Conservation (phyloP, 2,888 invertebrate species). For the Drosophila neotestacea region DNA sequence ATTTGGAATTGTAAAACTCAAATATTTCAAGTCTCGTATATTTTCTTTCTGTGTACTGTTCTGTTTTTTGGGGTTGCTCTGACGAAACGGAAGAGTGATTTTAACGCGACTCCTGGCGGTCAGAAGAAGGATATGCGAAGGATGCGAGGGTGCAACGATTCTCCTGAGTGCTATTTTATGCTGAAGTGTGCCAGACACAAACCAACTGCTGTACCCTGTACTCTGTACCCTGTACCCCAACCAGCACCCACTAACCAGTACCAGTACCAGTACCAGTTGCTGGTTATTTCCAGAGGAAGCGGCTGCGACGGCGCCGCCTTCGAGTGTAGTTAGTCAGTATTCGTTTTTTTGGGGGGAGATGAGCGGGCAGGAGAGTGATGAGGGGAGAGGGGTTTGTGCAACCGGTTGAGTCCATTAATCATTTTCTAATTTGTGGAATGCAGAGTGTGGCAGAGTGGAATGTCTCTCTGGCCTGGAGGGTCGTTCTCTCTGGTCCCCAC, state of each 20-base stretch:
- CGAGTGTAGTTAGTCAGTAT: slow-evolving; percentile 5
- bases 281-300: slow-evolving; percentile 50
- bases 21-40: no score
- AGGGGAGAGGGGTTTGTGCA: slow-evolving; percentile 52
- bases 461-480: slow-evolving; percentile 51
- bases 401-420: slow-evolving; percentile 85
- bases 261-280: slow-evolving; percentile 40
- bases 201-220: slow-evolving; percentile 19
- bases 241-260: slow-evolving; percentile 6
- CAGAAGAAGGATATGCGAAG: slow-evolving; percentile 21
- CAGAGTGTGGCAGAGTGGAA: slow-evolving; percentile 64
- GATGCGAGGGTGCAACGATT: slow-evolving; percentile 47
- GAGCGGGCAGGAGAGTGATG: not conserved
- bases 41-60: no score
- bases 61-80: slow-evolving; percentile 45
- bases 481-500: slow-evolving; percentile 38
- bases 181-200: slow-evolving; percentile 82
- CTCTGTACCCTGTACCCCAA: not conserved
- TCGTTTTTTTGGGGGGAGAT: not conserved
- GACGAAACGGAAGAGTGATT: slow-evolving; percentile 81
- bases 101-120: slow-evolving; percentile 61
- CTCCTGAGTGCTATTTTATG: slow-evolving; percentile 83
- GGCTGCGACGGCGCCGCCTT: slow-evolving; percentile 57
- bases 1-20: no score
- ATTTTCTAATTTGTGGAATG: slow-evolving; percentile 85